Conservation (phyloP, 2,888 invertebrate species). For the Sturmia bella region DNA sequence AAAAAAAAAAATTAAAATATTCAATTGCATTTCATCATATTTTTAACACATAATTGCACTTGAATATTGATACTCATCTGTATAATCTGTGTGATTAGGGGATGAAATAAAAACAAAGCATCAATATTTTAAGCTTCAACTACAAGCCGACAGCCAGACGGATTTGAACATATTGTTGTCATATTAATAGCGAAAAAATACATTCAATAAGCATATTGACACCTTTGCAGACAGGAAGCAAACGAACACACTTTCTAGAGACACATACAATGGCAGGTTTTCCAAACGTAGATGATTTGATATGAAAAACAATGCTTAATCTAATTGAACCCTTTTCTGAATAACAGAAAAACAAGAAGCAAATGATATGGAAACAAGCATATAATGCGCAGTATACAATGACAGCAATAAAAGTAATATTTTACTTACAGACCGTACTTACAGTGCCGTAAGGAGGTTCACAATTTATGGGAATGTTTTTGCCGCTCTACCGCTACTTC, state of each 20-base stretch:
- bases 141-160: background rate
- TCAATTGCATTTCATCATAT: slow-evolving; percentile 33
- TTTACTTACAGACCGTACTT: slow-evolving; percentile 14
- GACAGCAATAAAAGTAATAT: slow-evolving; percentile 34
- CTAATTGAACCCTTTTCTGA: slow-evolving; percentile 59
- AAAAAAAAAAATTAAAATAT: slow-evolving; percentile 37
- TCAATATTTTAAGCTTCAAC: background rate
- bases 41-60: slow-evolving; percentile 46
- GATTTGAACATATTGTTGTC: slow-evolving; percentile 24
- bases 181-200: slow-evolving; percentile 14
- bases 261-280: background rate
- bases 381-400: slow-evolving; percentile 20
- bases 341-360: slow-evolving; percentile 15
- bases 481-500: too few relatives aligned
- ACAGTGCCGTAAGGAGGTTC: background rate
- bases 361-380: slow-evolving; percentile 42
- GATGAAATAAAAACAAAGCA: slow-evolving; percentile 42
- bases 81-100: slow-evolving; percentile 16
- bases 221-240: slow-evolving; percentile 47
- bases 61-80: slow-evolving; percentile 13
- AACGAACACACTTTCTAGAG: background rate
- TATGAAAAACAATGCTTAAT: slow-evolving; percentile 55
- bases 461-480: background rate
- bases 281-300: slow-evolving; percentile 34
- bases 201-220: slow-evolving; percentile 12